These are phyloP conservation scores for Epinephelus coioides DNA, from an alignment of 2,797 vertebrate species.

Conservation along the genomic window DNA sequence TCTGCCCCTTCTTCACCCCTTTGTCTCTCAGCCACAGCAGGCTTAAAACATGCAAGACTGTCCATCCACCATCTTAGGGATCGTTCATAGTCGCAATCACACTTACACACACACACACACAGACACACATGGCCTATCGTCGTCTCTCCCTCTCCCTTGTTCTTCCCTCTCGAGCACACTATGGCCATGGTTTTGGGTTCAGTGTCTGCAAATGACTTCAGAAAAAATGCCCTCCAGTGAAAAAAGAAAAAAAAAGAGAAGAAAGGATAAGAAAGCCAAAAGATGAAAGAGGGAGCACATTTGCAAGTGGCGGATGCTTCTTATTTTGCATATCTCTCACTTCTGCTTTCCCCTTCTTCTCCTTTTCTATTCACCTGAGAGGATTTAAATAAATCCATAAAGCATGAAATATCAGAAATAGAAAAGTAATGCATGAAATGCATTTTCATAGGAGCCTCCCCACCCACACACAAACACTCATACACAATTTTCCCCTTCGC, in stretches of 20 bases:
- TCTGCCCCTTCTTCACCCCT: constrained; percentile 61
- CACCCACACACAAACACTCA: constrained; percentile 71
- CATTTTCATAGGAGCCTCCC: constrained; percentile 78
- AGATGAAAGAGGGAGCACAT: constrained; percentile 83
- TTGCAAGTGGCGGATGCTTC: constrained; percentile 82
- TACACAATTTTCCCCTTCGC: constrained; percentile 47
- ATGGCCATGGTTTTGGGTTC: constrained; percentile 63
- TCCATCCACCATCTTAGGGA: constrained; percentile 79
- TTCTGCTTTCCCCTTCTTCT: constrained; percentile 84
- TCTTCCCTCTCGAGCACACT: constrained; percentile 41
- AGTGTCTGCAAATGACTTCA: constrained; percentile 79
- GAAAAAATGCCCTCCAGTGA: constrained; percentile 76
- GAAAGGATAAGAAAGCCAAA: constrained; percentile 77
- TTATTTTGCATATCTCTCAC: constrained; percentile 86
- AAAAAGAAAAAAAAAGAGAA: constrained; percentile 58
- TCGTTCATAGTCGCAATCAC: constrained; percentile 51
- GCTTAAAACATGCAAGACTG: constrained; percentile 76
- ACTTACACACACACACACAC: constrained; percentile 33
- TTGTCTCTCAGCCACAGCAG: constrained; percentile 70
- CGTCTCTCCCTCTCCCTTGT: constrained; percentile 40
- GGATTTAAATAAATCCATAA: constrained; percentile 87
- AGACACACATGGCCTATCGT: constrained; percentile 36
- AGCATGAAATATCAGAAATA: constrained; percentile 85
- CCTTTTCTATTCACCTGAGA: constrained; percentile 86
- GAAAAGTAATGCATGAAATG: constrained; percentile 84